phyloP scores from a whole-genome alignment of 2,113 vertebrate species.

The Lepisosteus osseus region DNA sequence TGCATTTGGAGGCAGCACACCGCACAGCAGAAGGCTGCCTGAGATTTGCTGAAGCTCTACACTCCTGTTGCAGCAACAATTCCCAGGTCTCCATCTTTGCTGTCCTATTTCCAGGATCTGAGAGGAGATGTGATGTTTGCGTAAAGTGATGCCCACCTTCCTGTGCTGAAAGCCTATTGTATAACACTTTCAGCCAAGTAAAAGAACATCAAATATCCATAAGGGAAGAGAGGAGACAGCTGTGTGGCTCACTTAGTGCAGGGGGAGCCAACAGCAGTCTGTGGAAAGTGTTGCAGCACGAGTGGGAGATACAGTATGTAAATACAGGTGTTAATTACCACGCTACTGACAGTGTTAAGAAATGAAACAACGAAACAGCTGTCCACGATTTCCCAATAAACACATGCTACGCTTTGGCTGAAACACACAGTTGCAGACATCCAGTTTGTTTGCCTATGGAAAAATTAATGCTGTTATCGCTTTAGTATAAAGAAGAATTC shows the following conservation, averaged over 20 bases:
- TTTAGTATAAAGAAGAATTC: no score
- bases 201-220: neutral
- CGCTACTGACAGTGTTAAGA: neutral
- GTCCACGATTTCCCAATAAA: no score
- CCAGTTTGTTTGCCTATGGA: no score
- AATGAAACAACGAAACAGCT: no score
- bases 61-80: no score
- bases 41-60: no score
- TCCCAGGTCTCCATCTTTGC: no score
- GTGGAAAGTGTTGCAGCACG: slow-evolving; percentile 48
- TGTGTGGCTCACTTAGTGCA: slow-evolving; percentile 38
- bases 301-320: slow-evolving; percentile 50
- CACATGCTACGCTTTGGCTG: no score
- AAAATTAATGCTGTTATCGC: no score
- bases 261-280: slow-evolving; percentile 47
- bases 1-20: no score
- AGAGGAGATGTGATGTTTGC: neutral
- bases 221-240: slow-evolving; percentile 44
- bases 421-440: no score
- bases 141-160: neutral
- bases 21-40: no score
- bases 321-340: slow-evolving; percentile 53
- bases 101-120: neutral
- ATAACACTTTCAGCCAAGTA: neutral
- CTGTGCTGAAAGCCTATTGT: neutral